These are phyloP conservation scores for Drosophila busckii DNA, from an alignment of 1,140 invertebrate genomes.

Conservation along the genomic window DNA sequence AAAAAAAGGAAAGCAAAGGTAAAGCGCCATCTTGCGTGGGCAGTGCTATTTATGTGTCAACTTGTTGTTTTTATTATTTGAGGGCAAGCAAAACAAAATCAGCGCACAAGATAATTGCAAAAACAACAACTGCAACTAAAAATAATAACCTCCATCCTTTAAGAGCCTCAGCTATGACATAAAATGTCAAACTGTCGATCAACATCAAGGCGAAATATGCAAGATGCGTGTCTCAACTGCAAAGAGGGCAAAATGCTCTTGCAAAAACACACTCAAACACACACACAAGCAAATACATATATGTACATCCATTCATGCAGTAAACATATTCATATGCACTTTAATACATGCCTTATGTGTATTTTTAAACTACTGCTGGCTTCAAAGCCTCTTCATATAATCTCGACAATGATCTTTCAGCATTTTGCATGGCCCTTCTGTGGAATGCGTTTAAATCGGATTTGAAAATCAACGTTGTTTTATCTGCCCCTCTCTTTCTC, in stretches of 20 bases:
- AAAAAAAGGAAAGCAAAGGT: constrained; percentile 28
- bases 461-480: constrained; percentile 59
- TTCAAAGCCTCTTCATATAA: constrained; percentile 34
- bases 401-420: constrained; percentile 54
- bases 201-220: constrained; percentile 74
- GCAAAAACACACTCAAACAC: constrained; percentile 11
- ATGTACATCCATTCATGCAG: constrained; percentile 5
- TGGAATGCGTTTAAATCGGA: constrained; percentile 71
- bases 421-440: constrained; percentile 65
- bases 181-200: constrained; percentile 76
- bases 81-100: background rate
- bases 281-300: constrained; percentile 1
- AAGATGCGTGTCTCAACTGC: constrained; percentile 70
- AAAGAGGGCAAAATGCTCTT: constrained; percentile 48
- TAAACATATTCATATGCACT: too few relatives aligned
- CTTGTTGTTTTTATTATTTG: constrained; percentile 3
- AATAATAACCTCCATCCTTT: constrained; percentile 59
- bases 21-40: constrained; percentile 45
- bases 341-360: too few relatives aligned
- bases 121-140: constrained; percentile 15
- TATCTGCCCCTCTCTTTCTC: background rate
- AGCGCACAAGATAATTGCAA: constrained; percentile 11
- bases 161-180: constrained; percentile 69
- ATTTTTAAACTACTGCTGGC: too few relatives aligned
- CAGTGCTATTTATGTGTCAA: background rate